Base-by-base conservation (phyloP, 2,797 vertebrate genomes). In the Heliangelus exortis region DNA sequence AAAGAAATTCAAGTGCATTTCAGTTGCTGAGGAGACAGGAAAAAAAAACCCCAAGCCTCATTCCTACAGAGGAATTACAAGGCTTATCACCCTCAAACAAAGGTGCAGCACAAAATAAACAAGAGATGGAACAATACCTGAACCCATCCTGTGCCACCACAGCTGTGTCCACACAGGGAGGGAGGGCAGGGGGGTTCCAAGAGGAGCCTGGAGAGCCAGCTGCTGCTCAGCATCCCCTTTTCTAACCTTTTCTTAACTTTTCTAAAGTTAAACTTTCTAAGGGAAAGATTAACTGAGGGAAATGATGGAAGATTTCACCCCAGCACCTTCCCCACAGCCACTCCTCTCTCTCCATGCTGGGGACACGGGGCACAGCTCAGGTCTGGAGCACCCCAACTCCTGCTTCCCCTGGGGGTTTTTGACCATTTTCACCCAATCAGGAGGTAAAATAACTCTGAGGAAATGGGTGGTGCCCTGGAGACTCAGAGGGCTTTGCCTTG, bases 291-390 rank as follows among this genome's bases (percentile, higher is more conserved):
- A 61, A 50, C 15, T 3, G 22, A 43, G 23, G 12, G 39, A 33
- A 13, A 28, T 15, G 59, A 41, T 41, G 12, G 17, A n/a, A 33
- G 26, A 8, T 59, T 25, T 48, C 29, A 33, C 19, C 1, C 1
- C 62, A 20, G 51, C 22, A 2, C 57, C 14, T 22, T 74, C 20
- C 43, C 51, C 43, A 4, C 0, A 23, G 55, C 28, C 0, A 0
- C 18, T 15, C 6, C 54, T 3, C 1, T 39, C 50, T 48, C 57
- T 16, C 50, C 2, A 1, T 11, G 7, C 58, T 5, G 47, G 23
- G 3, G 25, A 22, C 22, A 20, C 1, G 2, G 34, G n/a, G 25
- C 79, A 67, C 3, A 8, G 61, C 20, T 47, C 0, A 2, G 36
- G 25, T 21, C 8, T 1, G 5, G 53, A 45, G 45, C 3, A 12